These are phyloP conservation scores for Patella vulgata DNA, from an alignment of 1,140 invertebrate species.

Conservation along the genomic window DNA sequence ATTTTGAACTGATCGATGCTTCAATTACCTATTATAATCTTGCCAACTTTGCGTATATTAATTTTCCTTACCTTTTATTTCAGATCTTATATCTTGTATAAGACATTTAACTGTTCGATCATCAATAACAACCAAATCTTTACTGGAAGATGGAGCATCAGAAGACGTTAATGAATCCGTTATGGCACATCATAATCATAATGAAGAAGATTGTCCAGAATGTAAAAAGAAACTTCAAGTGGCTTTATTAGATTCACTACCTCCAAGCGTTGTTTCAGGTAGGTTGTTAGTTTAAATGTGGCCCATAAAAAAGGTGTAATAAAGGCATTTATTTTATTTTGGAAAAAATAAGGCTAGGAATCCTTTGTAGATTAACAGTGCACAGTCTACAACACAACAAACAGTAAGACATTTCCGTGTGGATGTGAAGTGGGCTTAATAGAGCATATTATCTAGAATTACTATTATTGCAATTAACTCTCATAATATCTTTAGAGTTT, in stretches of 20 bases:
- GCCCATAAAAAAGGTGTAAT: background rate
- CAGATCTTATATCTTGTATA: conserved; percentile 56
- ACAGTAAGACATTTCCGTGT: no score
- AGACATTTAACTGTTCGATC: conserved; percentile 56
- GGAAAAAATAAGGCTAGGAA: background rate
- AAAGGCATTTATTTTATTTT: background rate
- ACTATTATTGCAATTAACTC: no score
- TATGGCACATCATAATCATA: conserved; percentile 12
- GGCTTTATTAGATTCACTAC: conserved; percentile 54
- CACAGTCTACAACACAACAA: no score
- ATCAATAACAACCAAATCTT: conserved; percentile 18
- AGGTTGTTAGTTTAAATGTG: conserved; percentile 62
- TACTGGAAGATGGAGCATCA: conserved; percentile 7
- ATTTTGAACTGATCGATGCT: no score
- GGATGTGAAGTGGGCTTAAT: no score
- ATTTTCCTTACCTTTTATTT: no score
- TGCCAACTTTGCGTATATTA: no score
- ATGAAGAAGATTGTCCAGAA: conserved; percentile 37
- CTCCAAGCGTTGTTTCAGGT: conserved; percentile 57
- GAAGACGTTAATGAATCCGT: conserved; percentile 3
- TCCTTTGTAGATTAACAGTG: background rate
- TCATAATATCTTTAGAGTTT: no score
- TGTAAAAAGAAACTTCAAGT: conserved; percentile 44
- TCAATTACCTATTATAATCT: no score
- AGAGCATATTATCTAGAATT: no score